Evolutionary conservation across 1,140 invertebrate species (phyloP), one percentile per base, ranked within the genome.

Genomic region (Zaprionus nigranus): DNA sequence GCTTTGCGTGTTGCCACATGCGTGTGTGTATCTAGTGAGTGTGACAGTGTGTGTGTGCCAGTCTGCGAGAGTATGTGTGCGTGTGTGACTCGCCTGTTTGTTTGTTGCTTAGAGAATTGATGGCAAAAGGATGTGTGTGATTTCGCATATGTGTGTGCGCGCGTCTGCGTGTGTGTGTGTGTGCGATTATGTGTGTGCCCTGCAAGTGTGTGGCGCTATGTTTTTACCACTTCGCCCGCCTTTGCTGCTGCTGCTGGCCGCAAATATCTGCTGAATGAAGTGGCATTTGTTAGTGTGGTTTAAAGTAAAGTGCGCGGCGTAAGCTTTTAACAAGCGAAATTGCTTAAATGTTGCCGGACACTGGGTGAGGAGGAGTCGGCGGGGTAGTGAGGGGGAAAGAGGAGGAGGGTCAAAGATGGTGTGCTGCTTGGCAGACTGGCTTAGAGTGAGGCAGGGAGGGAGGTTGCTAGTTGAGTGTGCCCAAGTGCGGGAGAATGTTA

Each of bases 91-190:
- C 61, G 75, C 75, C 76, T 87, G 76, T 81, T 88, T 88, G 84
- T 88, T 88, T 90, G 85, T 90, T 90, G 85, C 85, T 88, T 76
- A 88, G 84, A 88, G 85, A 88, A 88, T 88, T 88, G 84, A 88
- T 88, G 84, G 84, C 75, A 88, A 88, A 88, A 88, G 84, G 84
- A 88, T 90, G 84, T 88, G 84, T 90, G 84, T 90, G 85, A 88
- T 88, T 88, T 90, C 73, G 81, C 78, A 73, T 76, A 53, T 68
- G 65, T 70, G 54, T 61, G 56, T 64, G 78, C 54, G 34, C 60
- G 74, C 43, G 40, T 61, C 59, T 67, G 70, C 15, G 64, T 53
- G 46, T 67, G 51, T 62, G 65, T 73, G 56, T 69, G 54, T 69
- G 46, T 64, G 54, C 46, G 78, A 51, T 22, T 64, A 68, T 60